Conservation (phyloP, 2,113 vertebrate species). For the Sander lucioperca region DNA sequence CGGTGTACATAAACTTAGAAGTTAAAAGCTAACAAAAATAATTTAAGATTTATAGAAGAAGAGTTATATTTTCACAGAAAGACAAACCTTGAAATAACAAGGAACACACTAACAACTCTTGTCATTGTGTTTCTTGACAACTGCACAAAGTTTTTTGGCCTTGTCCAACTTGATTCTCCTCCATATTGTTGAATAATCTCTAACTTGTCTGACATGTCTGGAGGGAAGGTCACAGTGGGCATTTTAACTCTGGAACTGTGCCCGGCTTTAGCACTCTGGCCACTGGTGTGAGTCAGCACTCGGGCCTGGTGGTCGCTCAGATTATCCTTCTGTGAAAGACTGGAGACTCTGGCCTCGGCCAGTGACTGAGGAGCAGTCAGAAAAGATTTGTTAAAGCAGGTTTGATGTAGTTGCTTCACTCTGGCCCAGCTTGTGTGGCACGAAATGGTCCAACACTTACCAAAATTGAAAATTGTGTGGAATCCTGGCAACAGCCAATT, state of each 20-base stretch:
- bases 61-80: neutral
- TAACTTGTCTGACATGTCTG: conserved; percentile 3
- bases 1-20: neutral
- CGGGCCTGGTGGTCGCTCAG: conserved; percentile 1
- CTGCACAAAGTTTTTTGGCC: conserved; percentile 20
- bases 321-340: conserved; percentile 36
- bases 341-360: conserved; percentile 23
- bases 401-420: conserved; percentile 16
- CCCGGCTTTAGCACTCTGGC: neutral
- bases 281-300: conserved; percentile 29
- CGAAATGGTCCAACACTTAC: conserved; percentile 23
- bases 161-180: conserved; percentile 44
- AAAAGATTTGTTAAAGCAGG: conserved; percentile 36
- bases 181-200: conserved; percentile 26
- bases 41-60: neutral
- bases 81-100: conserved; percentile 14
- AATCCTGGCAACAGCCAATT: neutral
- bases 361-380: conserved; percentile 16
- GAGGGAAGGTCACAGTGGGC: conserved; percentile 44
- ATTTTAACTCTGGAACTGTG: conserved; percentile 4
- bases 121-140: conserved; percentile 7
- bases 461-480: conserved; percentile 11
- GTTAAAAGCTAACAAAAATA: neutral
- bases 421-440: neutral
- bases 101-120: neutral